These are phyloP conservation scores for Podarcis cretensis DNA, from an alignment of 2,113 vertebrate species.

Conservation along the genomic window DNA sequence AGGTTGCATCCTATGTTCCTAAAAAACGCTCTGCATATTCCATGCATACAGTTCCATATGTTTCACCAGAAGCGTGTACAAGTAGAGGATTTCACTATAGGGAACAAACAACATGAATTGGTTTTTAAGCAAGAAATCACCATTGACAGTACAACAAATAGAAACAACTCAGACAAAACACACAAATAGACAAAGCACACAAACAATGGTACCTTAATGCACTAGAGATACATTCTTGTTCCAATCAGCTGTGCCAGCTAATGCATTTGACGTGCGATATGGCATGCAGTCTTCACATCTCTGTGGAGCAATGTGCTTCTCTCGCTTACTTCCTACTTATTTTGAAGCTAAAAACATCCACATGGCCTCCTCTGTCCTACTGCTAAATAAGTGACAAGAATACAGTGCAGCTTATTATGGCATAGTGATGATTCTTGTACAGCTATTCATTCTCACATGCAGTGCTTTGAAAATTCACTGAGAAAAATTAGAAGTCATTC, in stretches of 20 bases:
- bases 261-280: background rate
- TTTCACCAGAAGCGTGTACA: background rate
- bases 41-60: background rate
- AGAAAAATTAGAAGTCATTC: background rate
- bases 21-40: background rate
- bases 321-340: background rate
- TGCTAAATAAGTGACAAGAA: conserved; percentile 25
- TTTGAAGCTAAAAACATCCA: background rate
- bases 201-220: background rate
- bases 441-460: background rate
- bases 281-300: background rate
- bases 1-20: background rate
- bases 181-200: background rate
- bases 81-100: background rate
- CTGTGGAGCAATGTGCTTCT: background rate
- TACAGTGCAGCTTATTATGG: conserved; percentile 23
- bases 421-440: conserved; percentile 21
- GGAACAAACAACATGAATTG: background rate
- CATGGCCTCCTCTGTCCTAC: background rate
- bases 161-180: background rate
- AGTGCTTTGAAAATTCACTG: background rate
- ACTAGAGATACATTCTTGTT: conserved; percentile 22
- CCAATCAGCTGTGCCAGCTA: background rate
- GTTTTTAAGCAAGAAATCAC: background rate
- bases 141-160: rapidly evolving